Evolutionary conservation across 2,797 vertebrate genomes (phyloP).

Genomic region (Buceros bicornis): DNA sequence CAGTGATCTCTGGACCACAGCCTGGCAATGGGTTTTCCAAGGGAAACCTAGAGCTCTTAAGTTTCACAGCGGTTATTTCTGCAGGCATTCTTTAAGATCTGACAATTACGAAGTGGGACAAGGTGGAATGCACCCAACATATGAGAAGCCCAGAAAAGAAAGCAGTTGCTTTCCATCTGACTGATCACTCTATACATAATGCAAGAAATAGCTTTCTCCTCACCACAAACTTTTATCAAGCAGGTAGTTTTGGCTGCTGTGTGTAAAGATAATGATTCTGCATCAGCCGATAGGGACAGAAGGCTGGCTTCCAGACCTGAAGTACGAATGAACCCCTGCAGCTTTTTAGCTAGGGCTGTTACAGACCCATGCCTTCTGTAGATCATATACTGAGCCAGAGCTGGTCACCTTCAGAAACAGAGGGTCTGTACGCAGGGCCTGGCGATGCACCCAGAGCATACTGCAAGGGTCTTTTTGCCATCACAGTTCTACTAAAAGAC

Average conservation of each 20-base stretch:
- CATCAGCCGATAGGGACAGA: not conserved
- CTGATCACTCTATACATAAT: accelerated
- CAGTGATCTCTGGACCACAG: not conserved
- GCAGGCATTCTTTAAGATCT: not conserved
- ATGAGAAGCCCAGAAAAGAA: not conserved
- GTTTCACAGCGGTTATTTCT: not conserved
- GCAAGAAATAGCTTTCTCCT: not conserved
- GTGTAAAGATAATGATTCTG: not conserved
- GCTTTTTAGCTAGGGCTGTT: not conserved
- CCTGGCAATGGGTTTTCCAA: not conserved
- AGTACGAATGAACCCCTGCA: not conserved
- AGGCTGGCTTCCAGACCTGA: not conserved
- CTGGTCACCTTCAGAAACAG: not conserved
- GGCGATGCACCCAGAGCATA: not conserved
- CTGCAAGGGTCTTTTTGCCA: not conserved
- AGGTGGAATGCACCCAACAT: not conserved
- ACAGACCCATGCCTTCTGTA: not conserved
- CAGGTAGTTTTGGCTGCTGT: not conserved
- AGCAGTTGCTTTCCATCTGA: not conserved
- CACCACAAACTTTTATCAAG: not conserved
- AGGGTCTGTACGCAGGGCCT: not conserved
- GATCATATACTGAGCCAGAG: not conserved
- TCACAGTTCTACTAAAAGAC: not conserved
- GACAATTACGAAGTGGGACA: not conserved
- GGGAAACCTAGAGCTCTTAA: not conserved